These are phyloP conservation scores for Perca fluviatilis DNA, from an alignment of 2,113 vertebrate genomes.

Conservation along the genomic window DNA sequence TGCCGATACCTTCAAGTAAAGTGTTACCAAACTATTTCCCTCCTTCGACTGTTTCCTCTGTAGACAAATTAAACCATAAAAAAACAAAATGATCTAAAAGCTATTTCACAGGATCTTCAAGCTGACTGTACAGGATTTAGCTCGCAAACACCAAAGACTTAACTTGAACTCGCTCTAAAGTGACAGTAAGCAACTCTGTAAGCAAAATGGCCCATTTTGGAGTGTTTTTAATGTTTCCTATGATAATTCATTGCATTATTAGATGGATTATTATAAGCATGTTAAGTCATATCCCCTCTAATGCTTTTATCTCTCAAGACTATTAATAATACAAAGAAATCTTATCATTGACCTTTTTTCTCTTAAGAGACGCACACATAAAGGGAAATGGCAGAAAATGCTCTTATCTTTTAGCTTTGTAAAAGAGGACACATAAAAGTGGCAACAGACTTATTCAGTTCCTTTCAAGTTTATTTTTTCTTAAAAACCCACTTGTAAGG, in stretches of 20 bases:
- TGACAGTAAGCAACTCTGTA: not conserved
- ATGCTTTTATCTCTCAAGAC: conserved; percentile 24
- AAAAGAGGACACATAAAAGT: conserved; percentile 31
- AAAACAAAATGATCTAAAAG: not conserved
- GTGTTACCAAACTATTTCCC: not conserved
- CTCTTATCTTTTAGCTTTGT: conserved; percentile 46
- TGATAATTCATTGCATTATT: conserved; percentile 6
- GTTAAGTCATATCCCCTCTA: not conserved
- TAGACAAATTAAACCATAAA: not conserved
- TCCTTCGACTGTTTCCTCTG: not conserved
- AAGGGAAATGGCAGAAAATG: conserved; percentile 30
- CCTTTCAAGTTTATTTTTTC: not conserved
- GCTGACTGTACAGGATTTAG: not conserved
- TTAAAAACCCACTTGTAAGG: not conserved
- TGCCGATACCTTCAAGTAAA: too few relatives aligned
- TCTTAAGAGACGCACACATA: conserved; percentile 18
- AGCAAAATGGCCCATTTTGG: not conserved
- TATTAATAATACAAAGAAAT: conserved; percentile 26
- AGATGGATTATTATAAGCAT: not conserved
- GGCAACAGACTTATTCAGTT: conserved; percentile 17
- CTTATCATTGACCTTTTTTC: conserved; percentile 47
- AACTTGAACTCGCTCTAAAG: not conserved
- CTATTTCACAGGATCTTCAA: not conserved
- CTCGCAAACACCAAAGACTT: conserved; percentile 1
- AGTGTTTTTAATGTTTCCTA: conserved; percentile 3